Conservation (phyloP, 2,797 vertebrate genomes). For the Erethizon dorsatum region DNA sequence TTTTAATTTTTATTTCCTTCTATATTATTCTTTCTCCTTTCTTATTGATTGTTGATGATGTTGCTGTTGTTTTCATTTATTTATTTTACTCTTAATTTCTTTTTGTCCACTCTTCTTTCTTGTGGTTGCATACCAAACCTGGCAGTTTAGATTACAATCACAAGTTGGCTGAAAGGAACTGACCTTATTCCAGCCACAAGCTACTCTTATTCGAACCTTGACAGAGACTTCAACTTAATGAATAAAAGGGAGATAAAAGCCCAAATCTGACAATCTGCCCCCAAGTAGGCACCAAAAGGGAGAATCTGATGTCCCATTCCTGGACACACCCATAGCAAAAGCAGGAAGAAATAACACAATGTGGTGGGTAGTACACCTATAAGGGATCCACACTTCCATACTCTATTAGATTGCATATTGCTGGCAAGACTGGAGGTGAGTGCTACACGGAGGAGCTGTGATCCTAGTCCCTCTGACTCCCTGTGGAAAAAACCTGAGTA, state of each 20-base stretch:
- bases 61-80: not conserved
- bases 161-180: not conserved
- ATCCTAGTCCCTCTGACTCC: no score
- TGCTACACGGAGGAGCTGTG: no score
- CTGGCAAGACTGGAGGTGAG: no score
- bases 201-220: not conserved
- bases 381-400: not conserved
- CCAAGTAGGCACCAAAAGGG: not conserved
- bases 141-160: not conserved
- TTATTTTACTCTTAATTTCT: not conserved
- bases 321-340: no score
- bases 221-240: not conserved
- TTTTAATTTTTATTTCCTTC: not conserved
- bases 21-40: not conserved
- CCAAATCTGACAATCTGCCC: not conserved
- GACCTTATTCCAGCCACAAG: not conserved
- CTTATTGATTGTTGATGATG: not conserved
- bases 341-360: not conserved
- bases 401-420: no score
- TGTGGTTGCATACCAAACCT: not conserved
- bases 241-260: not conserved
- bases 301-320: not conserved
- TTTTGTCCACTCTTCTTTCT: not conserved
- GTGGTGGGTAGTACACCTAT: not conserved
- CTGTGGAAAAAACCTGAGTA: no score